Conservation (phyloP, 2,113 vertebrate genomes). For the Lepidiolamprologus cunningtoni region DNA sequence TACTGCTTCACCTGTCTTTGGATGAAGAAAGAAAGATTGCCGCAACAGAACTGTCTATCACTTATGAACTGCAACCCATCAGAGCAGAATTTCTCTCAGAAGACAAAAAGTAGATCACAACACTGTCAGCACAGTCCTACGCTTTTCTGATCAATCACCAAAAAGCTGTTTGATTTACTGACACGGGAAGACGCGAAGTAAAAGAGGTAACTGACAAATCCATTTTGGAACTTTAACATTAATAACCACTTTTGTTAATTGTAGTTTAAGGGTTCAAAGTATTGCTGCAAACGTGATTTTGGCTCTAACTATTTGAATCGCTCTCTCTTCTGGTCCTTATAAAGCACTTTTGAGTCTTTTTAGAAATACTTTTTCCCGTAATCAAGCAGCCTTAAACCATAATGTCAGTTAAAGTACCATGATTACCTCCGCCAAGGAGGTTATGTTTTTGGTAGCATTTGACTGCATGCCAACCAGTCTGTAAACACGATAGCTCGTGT, state of each 20-base stretch:
- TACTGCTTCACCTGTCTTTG: constrained; percentile 37
- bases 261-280: neutral
- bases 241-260: neutral
- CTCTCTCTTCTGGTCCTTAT: neutral
- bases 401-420: neutral
- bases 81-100: constrained; percentile 10
- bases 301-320: neutral
- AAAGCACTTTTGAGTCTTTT: neutral
- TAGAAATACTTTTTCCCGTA: neutral
- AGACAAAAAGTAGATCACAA: constrained; percentile 28
- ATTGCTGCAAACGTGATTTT: neutral
- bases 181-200: neutral
- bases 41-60: constrained; percentile 39
- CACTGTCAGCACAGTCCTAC: neutral
- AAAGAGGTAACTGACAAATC: neutral
- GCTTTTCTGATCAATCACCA: constrained; percentile 4
- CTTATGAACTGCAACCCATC: constrained; percentile 36
- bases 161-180: constrained; percentile 21
- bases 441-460: neutral
- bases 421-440: neutral
- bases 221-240: neutral
- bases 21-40: constrained; percentile 35
- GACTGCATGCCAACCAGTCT: neutral
- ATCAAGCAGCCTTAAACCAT: neutral
- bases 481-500: neutral